phyloP scores from a whole-genome alignment of 1,140 invertebrate species.

The Drosophila rufa region DNA sequence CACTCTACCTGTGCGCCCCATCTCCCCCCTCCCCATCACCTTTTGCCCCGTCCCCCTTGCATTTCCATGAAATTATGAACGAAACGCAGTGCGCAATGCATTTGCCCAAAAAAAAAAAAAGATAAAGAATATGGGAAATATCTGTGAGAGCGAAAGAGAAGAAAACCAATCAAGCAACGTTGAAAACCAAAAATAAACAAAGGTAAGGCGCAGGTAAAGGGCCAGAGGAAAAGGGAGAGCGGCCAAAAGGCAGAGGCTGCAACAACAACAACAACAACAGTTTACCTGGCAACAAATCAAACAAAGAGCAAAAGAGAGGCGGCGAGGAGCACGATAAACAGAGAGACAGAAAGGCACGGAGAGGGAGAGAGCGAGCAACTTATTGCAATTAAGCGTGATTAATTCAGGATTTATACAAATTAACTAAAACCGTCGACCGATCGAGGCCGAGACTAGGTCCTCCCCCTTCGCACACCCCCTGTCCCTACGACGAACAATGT shows the following conservation, averaged over 20 bases:
- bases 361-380: conserved; percentile 41
- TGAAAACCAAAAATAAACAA: conserved; percentile 83
- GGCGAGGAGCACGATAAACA: conserved; percentile 9
- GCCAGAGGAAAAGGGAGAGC: conserved; percentile 20
- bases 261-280: conserved; percentile 79
- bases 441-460: conserved; percentile 38
- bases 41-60: conserved; percentile 8
- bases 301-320: conserved; percentile 52
- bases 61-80: conserved; percentile 82
- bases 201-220: conserved; percentile 74
- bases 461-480: neutral
- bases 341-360: neutral
- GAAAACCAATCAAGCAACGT: conserved; percentile 78
- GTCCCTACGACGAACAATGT: conserved; percentile 8
- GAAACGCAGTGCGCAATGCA: conserved; percentile 73
- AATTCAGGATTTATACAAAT: conserved; percentile 82
- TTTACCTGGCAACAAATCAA: conserved; percentile 82
- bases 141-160: conserved; percentile 27
- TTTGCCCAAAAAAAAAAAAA: conserved; percentile 68
- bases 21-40: neutral
- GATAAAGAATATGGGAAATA: conserved; percentile 66
- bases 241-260: conserved; percentile 73
- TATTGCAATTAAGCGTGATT: conserved; percentile 81
- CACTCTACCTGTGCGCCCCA: conserved; percentile 26
- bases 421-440: conserved; percentile 74